Conservation (phyloP, 2,888 invertebrate species). For the Acholoe squamosa region DNA sequence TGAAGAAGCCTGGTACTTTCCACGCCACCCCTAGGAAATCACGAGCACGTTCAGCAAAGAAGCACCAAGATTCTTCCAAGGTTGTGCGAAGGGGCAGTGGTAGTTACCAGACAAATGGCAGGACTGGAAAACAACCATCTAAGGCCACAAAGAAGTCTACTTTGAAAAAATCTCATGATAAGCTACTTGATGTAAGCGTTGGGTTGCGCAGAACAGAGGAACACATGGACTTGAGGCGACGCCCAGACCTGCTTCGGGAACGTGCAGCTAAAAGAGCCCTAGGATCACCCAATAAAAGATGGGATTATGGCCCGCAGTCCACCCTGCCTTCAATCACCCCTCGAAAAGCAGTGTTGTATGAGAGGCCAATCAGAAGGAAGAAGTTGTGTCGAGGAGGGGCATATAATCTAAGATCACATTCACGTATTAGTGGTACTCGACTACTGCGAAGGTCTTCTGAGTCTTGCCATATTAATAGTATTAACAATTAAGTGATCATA, state of each 20-base stretch:
- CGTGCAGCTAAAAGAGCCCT: not conserved
- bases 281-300: too few species aligned
- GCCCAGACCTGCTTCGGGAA: not conserved
- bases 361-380: not conserved
- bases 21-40: too few species aligned
- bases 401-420: not conserved
- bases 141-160: not conserved
- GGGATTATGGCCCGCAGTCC: not conserved
- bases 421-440: not conserved
- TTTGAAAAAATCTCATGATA: not conserved
- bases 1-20: too few species aligned
- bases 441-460: not conserved
- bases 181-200: not conserved
- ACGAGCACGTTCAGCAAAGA: too few species aligned
- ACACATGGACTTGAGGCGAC: not conserved
- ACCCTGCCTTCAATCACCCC: not conserved
- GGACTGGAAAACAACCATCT: too few species aligned
- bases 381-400: not conserved
- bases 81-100: too few species aligned
- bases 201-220: not conserved
- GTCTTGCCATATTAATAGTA: not conserved
- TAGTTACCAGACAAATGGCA: too few species aligned
- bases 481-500: not conserved
- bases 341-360: not conserved
- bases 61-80: too few species aligned